Evolutionary conservation across 2,113 vertebrate species (phyloP), one percentile per base, ranked within the genome.

Genomic region (Ifrita kowaldi): DNA sequence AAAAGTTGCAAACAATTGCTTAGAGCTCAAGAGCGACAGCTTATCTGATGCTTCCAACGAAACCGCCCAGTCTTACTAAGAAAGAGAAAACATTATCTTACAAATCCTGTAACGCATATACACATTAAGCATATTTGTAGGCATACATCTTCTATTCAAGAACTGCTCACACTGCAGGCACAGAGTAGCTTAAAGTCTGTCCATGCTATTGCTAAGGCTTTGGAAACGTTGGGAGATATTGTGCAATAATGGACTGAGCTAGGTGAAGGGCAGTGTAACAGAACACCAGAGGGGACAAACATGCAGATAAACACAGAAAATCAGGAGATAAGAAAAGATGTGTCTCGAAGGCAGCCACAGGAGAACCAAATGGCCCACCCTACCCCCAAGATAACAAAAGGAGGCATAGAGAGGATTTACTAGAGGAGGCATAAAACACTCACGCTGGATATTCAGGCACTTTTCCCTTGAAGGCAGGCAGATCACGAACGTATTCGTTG

Each of bases 401-500:
- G 22, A 63, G 57, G 27, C 13, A 49, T 1, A 57, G 30, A 4
- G 13, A n/a, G 30, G 23, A 50, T 84, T 73, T 67, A 65, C 12
- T 60, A 39, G 9, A 87, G 57, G 26, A 87, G 23, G 22, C 16
- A 4, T 11, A 53, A 71, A 30, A 39, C 30, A 98, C 99, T 99
- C 96, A 99, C 99, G 98, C 98, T 59, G 99, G 99, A 90, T 99
- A 99, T 74, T 99, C 99, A 1, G 99, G 99, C 94, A 99, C 97
- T 53, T 98, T 98, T 15, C 94, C 98, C 94, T 98, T 99, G 90
- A 99, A 98, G 96, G 97, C 98, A 23, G 99, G 98, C 93, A 99
- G 98, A 90, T 99, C 99, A 89, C 97, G 98, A 39, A 99, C 98
- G 1, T 99, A 99, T 90, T 99, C 99, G 7, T 99, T 99, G 98